Evolutionary conservation across 2,797 vertebrate genomes (phyloP).

Genomic region (Hyperoplus lanceolatus): DNA sequence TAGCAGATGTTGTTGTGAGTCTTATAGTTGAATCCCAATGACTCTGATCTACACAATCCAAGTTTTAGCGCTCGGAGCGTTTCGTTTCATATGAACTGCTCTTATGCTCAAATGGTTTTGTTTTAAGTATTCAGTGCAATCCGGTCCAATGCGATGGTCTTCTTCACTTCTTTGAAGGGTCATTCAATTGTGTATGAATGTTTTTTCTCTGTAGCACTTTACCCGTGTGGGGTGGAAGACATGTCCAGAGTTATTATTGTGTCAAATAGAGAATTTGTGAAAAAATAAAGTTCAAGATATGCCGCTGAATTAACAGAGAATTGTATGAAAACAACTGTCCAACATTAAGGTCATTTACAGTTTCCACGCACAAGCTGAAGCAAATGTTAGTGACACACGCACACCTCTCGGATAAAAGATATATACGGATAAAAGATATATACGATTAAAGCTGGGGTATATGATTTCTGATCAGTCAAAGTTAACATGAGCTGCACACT

Average conservation of each 20-base stretch:
- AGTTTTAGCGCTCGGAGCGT: conserved; percentile 6
- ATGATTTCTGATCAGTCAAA: no score
- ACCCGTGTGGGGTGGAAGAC: conserved; percentile 50
- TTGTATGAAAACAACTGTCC: conserved; percentile 7
- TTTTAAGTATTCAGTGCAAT: conserved; percentile 59
- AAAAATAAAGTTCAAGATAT: conserved; percentile 21
- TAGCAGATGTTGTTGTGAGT: conserved; percentile 18
- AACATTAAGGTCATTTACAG: conserved; percentile 9
- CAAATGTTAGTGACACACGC: neutral
- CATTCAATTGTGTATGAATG: conserved; percentile 46
- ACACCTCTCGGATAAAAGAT: no score
- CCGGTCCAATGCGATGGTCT: conserved; percentile 38
- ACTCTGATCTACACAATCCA: conserved; percentile 25
- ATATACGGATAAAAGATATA: no score
- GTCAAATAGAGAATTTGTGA: neutral
- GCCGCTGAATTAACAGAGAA: neutral
- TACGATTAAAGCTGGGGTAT: no score
- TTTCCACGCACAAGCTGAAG: conserved; percentile 2
- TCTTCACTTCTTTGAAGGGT: conserved; percentile 11
- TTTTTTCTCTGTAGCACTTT: conserved; percentile 82
- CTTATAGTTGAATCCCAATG: conserved; percentile 13
- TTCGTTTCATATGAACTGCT: neutral
- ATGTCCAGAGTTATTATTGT: conserved; percentile 34
- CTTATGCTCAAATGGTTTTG: conserved; percentile 13
- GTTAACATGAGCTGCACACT: no score